Base-by-base conservation (phyloP, 2,888 invertebrate species). In the Lasioglossum lativentre region DNA sequence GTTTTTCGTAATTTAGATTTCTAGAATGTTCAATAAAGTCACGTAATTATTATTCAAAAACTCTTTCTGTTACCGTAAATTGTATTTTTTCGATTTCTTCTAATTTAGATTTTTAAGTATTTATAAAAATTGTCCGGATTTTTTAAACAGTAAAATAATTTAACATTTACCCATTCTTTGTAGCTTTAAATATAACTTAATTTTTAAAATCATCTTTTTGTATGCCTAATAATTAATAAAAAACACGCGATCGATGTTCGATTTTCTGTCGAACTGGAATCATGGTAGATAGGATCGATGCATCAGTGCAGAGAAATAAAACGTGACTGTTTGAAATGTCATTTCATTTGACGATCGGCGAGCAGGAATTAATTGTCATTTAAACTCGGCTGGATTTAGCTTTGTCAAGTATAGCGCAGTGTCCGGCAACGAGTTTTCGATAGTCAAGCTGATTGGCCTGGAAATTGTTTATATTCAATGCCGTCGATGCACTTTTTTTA, bases 261-360 rank as follows among this genome's bases (percentile, higher is more conserved):
- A 6, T 38, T 38, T 38, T 38, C 38, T 38, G 5, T 4, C 38
- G 38, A 38, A 38, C 38, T 38, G 38, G 38, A 3, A 4, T 38
- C 5, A 38, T 38, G 38, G 6, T 52, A 52, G n/a, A 52, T n/a
- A n/a, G n/a, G n/a, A n/a, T 52, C 52, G 3, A 10, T 52, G 52
- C 52, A 52, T 52, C n/a, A 10, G 23, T n/a, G 23, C 23, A 10
- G 52, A 52, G 10, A 52, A n/a, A 52, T 52, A 10, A 52, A 52
- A 52, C 52, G 52, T 52, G 52, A 8, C n/a, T 52, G 52, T 52
- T 52, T 52, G 52, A 52, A 52, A 52, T n/a, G 30, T 66, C 16
- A 78, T 52, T 52, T 52, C 52, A 52, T 52, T n/a, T 52, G 52
- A 52, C n/a, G n/a, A 52, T 52, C n/a, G 23, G n/a, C n/a, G 23